Percentiles rank a stretch among this genome's conserved stretches.
Evolutionary conservation across 2,113 vertebrate species (phyloP).

Genomic region (Ctenodactylus gundi): DNA sequence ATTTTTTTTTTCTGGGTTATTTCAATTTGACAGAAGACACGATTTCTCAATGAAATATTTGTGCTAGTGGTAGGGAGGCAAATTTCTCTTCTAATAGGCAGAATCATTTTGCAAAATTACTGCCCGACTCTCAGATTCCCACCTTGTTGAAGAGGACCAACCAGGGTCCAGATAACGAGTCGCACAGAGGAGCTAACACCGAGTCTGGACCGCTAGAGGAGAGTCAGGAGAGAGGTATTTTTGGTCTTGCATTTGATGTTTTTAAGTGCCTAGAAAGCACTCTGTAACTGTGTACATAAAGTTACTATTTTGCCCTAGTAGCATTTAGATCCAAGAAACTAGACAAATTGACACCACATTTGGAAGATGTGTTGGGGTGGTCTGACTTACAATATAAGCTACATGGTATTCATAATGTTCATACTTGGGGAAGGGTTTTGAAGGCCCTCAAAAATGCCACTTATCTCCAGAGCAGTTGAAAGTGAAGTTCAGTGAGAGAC

Average conservation of each 20-base stretch:
- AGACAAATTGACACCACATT: neutral
- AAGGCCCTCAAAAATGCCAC: neutral
- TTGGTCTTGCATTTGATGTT: neutral
- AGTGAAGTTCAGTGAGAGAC: neutral
- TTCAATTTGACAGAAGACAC: slow-evolving; percentile 44
- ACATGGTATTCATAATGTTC: neutral
- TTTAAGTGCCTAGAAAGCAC: neutral
- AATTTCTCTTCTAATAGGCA: slow-evolving; percentile 11
- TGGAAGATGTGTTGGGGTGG: neutral
- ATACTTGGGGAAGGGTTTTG: neutral
- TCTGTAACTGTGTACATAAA: neutral
- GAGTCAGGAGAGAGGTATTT: neutral
- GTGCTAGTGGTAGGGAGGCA: neutral
- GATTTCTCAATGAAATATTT: slow-evolving; percentile 54
- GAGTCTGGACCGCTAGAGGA: neutral
- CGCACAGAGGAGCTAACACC: neutral
- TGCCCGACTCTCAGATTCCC: neutral
- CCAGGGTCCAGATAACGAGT: neutral
- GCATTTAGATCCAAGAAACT: neutral
- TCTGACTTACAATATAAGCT: neutral
- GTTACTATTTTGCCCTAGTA: neutral
- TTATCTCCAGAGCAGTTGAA: neutral
- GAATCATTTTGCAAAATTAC: slow-evolving; percentile 1
- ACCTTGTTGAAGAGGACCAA: neutral
- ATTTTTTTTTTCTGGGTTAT: slow-evolving; percentile 21